Conservation (phyloP, 1,140 invertebrate species). For the Drosophila suzukii region DNA sequence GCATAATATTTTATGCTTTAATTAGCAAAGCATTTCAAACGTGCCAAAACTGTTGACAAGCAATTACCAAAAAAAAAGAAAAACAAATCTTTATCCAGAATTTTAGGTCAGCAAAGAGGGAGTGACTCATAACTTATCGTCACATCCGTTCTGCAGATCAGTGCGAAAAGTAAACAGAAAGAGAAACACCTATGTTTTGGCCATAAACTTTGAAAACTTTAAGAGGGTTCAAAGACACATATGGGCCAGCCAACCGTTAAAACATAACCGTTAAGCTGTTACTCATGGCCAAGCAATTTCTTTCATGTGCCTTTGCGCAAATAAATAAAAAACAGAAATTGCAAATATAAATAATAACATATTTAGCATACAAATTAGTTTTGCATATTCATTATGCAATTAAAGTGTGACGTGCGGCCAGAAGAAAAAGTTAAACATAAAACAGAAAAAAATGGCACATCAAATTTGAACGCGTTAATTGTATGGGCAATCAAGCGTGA, state of each 20-base stretch:
- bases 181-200: slow-evolving; percentile 10
- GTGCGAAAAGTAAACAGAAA: slow-evolving; percentile 32
- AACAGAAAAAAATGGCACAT: slow-evolving; percentile 13
- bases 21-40: slow-evolving; percentile 48
- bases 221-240: slow-evolving; percentile 60
- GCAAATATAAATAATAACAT: slow-evolving; percentile 36
- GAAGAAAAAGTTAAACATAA: slow-evolving; percentile 12
- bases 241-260: slow-evolving; percentile 38
- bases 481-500: neutral
- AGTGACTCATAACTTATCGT: slow-evolving; percentile 46
- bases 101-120: slow-evolving; percentile 34
- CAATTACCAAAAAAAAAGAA: slow-evolving; percentile 26
- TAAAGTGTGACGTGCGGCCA: slow-evolving; percentile 42
- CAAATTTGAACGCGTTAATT: slow-evolving; percentile 14
- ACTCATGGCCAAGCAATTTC: slow-evolving; percentile 49
- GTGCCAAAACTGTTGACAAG: slow-evolving; percentile 41
- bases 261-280: slow-evolving; percentile 36
- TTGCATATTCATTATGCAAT: slow-evolving; percentile 73
- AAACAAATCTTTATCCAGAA: slow-evolving; percentile 2
- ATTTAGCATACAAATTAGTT: slow-evolving; percentile 73
- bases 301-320: slow-evolving; percentile 13
- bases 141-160: slow-evolving; percentile 32
- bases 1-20: slow-evolving; percentile 46
- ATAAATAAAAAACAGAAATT: slow-evolving; percentile 22
- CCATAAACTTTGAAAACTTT: slow-evolving; percentile 7